A percentile compares a stretch with the other conserved stretches of the same genome.
Conservation (phyloP, 2,113 vertebrate genomes). For the Cygnus buccinator region DNA sequence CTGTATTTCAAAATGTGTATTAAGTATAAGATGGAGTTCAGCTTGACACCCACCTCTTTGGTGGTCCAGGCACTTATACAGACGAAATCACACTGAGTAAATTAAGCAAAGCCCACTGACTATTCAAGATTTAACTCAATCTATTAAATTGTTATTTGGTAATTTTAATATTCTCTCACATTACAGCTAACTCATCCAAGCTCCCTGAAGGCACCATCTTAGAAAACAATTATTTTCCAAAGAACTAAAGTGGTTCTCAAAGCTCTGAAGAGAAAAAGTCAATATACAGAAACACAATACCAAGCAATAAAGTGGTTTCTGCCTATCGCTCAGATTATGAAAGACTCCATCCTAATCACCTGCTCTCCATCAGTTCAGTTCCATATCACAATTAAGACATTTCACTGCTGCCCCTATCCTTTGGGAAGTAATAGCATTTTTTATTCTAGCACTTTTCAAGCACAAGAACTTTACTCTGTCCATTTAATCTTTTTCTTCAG, state of each 20-base stretch:
- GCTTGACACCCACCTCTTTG: background rate
- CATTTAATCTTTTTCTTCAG: background rate
- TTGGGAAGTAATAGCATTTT: background rate
- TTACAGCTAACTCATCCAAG: background rate
- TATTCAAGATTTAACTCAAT: background rate
- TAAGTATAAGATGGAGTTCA: background rate
- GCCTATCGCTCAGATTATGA: background rate
- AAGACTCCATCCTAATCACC: background rate
- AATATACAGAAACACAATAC: background rate
- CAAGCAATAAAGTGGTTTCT: background rate
- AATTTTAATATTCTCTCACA: background rate
- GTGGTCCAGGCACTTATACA: background rate
- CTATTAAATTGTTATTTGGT: background rate
- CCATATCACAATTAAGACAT: background rate
- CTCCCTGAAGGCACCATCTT: background rate
- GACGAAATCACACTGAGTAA: background rate
- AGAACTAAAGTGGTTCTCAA: background rate
- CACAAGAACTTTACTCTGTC: background rate
- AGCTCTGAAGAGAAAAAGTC: background rate
- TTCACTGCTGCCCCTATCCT: background rate
- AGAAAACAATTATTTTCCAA: background rate
- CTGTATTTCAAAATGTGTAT: background rate
- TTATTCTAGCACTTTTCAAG: background rate
- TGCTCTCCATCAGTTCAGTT: background rate
- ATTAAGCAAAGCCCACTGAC: background rate